A percentile compares a stretch with the other conserved stretches of the same genome.
phyloP scores from a whole-genome alignment of 2,113 vertebrate species.

The Platichthys stellatus region DNA sequence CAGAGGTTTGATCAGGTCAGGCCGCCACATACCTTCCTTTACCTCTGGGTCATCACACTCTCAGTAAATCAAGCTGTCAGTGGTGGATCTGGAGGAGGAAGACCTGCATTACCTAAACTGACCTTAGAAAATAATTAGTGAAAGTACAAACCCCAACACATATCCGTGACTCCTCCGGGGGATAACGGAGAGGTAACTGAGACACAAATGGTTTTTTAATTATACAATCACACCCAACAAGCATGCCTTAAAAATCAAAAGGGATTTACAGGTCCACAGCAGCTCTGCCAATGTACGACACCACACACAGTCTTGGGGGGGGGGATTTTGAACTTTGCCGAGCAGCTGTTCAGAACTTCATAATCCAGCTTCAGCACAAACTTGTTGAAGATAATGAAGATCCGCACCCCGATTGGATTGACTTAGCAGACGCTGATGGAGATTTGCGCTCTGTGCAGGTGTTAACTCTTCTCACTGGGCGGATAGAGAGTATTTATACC shows the following conservation, averaged over 20 bases:
- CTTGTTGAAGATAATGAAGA: constrained; percentile 59
- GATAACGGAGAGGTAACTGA: neutral
- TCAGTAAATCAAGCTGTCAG: constrained; percentile 45
- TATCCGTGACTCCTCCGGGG: neutral
- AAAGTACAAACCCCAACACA: neutral
- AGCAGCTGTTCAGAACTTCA: constrained; percentile 56
- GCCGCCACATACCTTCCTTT: constrained; percentile 13
- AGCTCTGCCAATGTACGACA: neutral
- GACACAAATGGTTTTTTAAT: neutral
- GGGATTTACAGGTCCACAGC: constrained; percentile 16
- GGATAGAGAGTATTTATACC: constrained; percentile 21
- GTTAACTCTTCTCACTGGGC: constrained; percentile 27
- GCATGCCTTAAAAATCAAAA: neutral
- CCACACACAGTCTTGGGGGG: constrained; percentile 14
- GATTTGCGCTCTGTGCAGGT: constrained; percentile 55
- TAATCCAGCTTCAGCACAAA: constrained; percentile 38
- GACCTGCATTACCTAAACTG: constrained; percentile 7
- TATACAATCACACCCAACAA: neutral
- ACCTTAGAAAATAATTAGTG: neutral
- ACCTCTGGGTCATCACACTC: constrained; percentile 17
- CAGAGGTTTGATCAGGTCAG: constrained; percentile 3
- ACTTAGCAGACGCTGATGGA: constrained; percentile 52
- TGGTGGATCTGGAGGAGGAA: neutral
- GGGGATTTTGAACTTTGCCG: neutral
- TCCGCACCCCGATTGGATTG: constrained; percentile 34